These are phyloP conservation scores for Didymodactylos carnosus DNA, from an alignment of 2,888 invertebrate species.

Conservation along the genomic window DNA sequence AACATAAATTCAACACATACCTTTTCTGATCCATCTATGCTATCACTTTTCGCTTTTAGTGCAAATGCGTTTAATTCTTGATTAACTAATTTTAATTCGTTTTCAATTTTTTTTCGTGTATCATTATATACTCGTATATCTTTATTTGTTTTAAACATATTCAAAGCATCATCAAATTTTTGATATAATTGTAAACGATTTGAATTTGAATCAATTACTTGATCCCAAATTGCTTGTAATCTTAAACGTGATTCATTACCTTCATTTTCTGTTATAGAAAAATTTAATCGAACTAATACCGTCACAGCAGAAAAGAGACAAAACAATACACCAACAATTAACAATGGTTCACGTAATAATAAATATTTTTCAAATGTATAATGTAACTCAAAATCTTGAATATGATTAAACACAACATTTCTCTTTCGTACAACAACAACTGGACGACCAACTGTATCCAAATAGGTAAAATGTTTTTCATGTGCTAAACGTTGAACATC, in stretches of 20 bases:
- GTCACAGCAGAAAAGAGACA: conserved; percentile 72
- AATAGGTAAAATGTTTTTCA: conserved; percentile 51
- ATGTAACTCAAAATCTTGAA: conserved; percentile 28
- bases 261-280: conserved; percentile 54
- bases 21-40: conserved; percentile 44
- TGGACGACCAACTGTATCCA: conserved; percentile 78
- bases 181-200: conserved; percentile 43
- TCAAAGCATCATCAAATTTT: conserved; percentile 43
- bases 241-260: conserved; percentile 38
- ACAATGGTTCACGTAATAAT: conserved; percentile 75
- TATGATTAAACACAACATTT: conserved; percentile 2
- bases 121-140: conserved; percentile 36
- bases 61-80: conserved; percentile 39
- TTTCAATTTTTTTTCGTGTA: conserved; percentile 42
- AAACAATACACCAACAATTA: conserved; percentile 69
- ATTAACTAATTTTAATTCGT: conserved; percentile 43
- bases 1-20: conserved; percentile 28
- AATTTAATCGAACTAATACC: conserved; percentile 79
- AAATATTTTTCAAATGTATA: conserved; percentile 66
- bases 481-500: conserved; percentile 53
- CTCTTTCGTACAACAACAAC: conserved; percentile 10
- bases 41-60: conserved; percentile 41
- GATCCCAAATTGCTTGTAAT: conserved; percentile 38
- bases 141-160: conserved; percentile 43
- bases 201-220: conserved; percentile 43